phyloP scores from a whole-genome alignment of 2,113 vertebrate genomes.

The Malurus cyaneus region DNA sequence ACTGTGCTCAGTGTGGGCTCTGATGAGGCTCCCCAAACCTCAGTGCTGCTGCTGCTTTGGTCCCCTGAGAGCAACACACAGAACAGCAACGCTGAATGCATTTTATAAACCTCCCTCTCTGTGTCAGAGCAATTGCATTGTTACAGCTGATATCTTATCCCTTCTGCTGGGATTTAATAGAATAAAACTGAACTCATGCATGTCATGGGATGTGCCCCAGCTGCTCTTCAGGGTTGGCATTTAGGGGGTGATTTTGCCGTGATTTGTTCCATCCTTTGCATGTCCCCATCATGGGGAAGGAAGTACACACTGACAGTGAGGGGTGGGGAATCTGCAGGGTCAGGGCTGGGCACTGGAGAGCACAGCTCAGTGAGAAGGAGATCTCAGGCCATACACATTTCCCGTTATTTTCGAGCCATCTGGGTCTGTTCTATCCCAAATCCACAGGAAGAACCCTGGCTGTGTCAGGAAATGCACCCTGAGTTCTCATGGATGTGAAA shows the following conservation, averaged over 20 bases:
- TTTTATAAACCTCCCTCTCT: neutral
- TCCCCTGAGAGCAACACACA: neutral
- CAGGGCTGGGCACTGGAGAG: rapidly evolving
- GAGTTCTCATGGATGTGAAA: rapidly evolving
- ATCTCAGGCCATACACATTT: neutral
- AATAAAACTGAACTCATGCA: neutral
- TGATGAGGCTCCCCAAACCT: rapidly evolving
- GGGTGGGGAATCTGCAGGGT: neutral
- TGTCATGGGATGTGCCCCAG: neutral
- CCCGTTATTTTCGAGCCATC: neutral
- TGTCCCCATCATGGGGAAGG: rapidly evolving
- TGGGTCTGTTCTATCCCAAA: neutral
- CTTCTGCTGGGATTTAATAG: neutral
- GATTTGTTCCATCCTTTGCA: neutral
- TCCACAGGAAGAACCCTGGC: rapidly evolving
- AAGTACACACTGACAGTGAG: rapidly evolving
- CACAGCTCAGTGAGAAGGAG: neutral
- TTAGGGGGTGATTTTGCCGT: neutral
- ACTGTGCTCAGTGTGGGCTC: neutral
- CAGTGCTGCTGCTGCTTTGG: neutral
- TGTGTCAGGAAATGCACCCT: neutral
- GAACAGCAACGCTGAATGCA: neutral
- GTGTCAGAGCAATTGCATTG: neutral
- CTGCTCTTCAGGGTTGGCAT: neutral
- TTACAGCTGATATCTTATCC: neutral